These are phyloP conservation scores for Phylloscopus trochilus DNA, from an alignment of 2,113 vertebrate genomes.

Conservation along the genomic window DNA sequence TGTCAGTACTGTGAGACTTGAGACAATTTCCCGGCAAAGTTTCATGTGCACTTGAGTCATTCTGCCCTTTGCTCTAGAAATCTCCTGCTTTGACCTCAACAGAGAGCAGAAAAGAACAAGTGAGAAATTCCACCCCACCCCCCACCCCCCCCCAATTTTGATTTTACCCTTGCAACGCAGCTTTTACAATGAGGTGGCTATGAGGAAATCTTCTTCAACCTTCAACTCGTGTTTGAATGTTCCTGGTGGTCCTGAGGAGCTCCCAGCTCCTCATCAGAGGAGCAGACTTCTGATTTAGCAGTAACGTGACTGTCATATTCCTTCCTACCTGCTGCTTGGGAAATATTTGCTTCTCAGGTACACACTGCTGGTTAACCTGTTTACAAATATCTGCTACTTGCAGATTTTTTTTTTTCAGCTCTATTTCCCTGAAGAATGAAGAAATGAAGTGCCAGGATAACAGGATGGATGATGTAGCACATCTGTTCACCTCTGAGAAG, in stretches of 20 bases:
- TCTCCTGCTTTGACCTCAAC: not conserved
- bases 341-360: not conserved
- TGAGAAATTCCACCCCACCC: not conserved
- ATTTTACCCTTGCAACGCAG: not conserved
- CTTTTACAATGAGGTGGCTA: not conserved
- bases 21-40: not conserved
- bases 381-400: not conserved
- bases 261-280: not conserved
- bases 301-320: not conserved
- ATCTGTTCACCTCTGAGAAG: not conserved
- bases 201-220: not conserved
- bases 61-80: slow-evolving; percentile 6
- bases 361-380: not conserved
- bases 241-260: not conserved
- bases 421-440: not conserved
- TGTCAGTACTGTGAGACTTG: not conserved
- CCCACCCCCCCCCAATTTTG: not conserved
- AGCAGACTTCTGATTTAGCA: not conserved
- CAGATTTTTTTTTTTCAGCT: not conserved
- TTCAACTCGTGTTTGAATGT: not conserved
- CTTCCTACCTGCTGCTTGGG: not conserved
- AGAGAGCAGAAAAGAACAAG: not conserved
- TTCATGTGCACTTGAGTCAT: not conserved
- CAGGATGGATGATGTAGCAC: not conserved
- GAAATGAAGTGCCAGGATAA: not conserved